Conservation (phyloP, 2,888 invertebrate species). For the Rotaria sp. region DNA sequence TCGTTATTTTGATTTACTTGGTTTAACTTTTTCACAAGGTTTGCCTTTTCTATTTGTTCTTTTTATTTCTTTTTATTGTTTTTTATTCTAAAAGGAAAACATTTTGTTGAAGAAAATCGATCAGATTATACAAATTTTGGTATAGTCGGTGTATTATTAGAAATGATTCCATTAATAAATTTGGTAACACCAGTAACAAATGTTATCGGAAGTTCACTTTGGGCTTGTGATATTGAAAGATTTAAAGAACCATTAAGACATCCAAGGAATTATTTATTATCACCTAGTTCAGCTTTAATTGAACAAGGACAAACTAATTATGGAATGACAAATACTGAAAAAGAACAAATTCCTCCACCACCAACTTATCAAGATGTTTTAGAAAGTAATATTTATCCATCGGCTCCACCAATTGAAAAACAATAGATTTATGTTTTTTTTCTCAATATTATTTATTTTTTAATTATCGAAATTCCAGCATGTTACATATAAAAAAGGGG, state of each 20-base stretch:
- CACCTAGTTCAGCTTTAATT: neutral
- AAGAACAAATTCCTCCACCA: neutral
- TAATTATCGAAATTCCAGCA: too few relatives aligned
- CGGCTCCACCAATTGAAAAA: conserved; percentile 6
- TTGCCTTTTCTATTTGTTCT: neutral
- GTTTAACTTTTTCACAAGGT: neutral
- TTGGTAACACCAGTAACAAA: neutral
- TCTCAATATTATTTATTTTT: neutral
- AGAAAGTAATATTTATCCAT: neutral
- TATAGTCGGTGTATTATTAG: neutral
- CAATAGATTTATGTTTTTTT: neutral
- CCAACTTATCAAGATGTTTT: neutral
- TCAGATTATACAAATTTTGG: neutral
- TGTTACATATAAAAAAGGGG: too few relatives aligned
- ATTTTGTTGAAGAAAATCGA: neutral
- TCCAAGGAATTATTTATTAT: neutral
- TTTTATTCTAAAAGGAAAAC: neutral
- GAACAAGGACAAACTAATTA: neutral
- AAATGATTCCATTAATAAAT: neutral
- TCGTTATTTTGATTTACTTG: neutral
- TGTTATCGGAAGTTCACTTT: conserved; percentile 21
- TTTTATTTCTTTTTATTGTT: neutral
- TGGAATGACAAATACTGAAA: neutral
- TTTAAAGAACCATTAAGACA: neutral
- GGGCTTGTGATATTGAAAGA: conserved; percentile 15